Evolutionary conservation across 2,113 vertebrate species (phyloP).

Genomic region (Leuciscus idus): DNA sequence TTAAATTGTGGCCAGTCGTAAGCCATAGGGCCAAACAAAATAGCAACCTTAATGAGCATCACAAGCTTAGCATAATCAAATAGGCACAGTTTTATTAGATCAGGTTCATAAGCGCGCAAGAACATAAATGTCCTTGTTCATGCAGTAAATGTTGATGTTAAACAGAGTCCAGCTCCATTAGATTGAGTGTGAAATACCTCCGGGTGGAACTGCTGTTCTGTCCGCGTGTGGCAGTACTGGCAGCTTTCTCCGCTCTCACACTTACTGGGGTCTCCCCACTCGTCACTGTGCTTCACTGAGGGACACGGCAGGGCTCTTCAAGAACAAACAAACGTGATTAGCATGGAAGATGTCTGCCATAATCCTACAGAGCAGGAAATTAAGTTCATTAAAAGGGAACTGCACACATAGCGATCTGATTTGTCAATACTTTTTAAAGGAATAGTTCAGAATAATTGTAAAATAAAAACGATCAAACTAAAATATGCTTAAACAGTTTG

Average conservation of each 20-base stretch:
- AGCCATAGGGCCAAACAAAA: slow-evolving; percentile 1
- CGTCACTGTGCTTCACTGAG: slow-evolving; percentile 94
- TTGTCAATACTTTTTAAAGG: neutral
- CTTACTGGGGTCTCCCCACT: slow-evolving; percentile 98
- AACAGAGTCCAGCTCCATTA: neutral
- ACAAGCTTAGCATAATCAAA: neutral
- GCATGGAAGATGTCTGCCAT: neutral
- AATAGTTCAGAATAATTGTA: neutral
- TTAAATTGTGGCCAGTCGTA: no score
- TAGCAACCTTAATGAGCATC: neutral
- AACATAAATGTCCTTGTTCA: neutral
- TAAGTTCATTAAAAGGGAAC: neutral
- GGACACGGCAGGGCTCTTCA: slow-evolving; percentile 91
- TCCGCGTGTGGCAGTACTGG: slow-evolving; percentile 96
- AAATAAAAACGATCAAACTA: neutral
- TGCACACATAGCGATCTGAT: neutral
- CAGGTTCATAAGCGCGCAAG: neutral
- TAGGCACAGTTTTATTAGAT: neutral
- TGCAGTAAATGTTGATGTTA: neutral
- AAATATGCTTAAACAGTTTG: no score
- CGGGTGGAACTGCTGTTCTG: slow-evolving; percentile 97
- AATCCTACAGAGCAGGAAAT: neutral
- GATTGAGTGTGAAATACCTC: slow-evolving; percentile 78
- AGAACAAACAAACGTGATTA: slow-evolving; percentile 1
- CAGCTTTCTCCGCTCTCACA: slow-evolving; percentile 93